Percentiles rank a stretch among this genome's conserved stretches.
Evolutionary conservation across 2,113 vertebrate genomes (phyloP).

Genomic region (Periophthalmodon schlosseri): DNA sequence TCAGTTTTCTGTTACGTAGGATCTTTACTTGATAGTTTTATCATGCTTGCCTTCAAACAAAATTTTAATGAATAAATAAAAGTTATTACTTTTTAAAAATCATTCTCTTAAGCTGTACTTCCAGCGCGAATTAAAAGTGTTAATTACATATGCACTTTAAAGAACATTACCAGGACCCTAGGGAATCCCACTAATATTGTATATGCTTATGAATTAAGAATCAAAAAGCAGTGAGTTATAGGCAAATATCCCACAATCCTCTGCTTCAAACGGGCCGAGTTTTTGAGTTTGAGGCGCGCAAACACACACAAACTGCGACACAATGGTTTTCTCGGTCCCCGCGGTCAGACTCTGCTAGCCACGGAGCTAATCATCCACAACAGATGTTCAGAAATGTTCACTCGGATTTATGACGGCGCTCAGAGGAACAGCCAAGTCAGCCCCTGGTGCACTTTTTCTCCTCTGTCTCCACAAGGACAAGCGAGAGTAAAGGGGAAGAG

Average conservation of each 20-base stretch:
- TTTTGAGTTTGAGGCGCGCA: conserved; percentile 11
- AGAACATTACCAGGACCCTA: conserved; percentile 15
- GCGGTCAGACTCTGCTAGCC: conserved; percentile 72
- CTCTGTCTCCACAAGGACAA: conserved; percentile 71
- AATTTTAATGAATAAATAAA: too few species aligned
- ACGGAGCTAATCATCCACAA: conserved; percentile 78
- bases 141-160: conserved; percentile 48
- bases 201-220: conserved; percentile 19
- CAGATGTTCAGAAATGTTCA: conserved; percentile 78
- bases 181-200: conserved; percentile 16
- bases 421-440: conserved; percentile 76
- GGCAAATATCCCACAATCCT: conserved; percentile 51
- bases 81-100: too few species aligned
- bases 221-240: conserved; percentile 24
- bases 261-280: conserved; percentile 52
- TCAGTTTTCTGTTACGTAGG: too few species aligned
- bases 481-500: conserved; percentile 58
- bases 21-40: too few species aligned
- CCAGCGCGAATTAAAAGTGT: background rate
- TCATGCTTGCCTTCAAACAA: too few species aligned
- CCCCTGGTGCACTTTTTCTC: conserved; percentile 70
- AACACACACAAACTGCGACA: conserved; percentile 29
- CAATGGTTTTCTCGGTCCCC: conserved; percentile 58
- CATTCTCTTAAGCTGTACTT: background rate
- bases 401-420: conserved; percentile 74